Conservation (phyloP, 1,140 invertebrate species). For the Polypedilum vanderplanki region DNA sequence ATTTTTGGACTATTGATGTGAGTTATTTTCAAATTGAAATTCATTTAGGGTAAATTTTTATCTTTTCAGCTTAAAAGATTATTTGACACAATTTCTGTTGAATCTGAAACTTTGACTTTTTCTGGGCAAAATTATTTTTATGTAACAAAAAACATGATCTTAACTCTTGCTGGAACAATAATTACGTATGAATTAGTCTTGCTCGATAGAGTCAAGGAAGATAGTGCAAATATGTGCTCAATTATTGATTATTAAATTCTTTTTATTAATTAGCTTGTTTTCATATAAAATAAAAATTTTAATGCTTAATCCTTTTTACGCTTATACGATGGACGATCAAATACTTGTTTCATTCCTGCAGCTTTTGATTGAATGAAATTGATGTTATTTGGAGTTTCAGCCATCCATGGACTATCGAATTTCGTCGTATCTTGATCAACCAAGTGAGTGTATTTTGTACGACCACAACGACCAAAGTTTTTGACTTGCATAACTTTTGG, state of each 20-base stretch:
- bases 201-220: background rate
- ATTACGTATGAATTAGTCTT: background rate
- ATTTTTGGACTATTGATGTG: background rate
- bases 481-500: constrained; percentile 99
- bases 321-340: constrained; percentile 79
- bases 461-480: constrained; percentile 96
- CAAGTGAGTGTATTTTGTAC: constrained; percentile 98
- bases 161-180: background rate
- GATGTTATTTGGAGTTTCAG: constrained; percentile 72
- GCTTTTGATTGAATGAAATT: constrained; percentile 86
- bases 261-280: background rate
- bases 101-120: background rate
- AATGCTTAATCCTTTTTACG: constrained; percentile 46
- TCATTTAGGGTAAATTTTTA: background rate
- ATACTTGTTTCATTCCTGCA: constrained; percentile 92
- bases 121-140: constrained; percentile 7
- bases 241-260: background rate
- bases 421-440: constrained; percentile 99
- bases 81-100: background rate
- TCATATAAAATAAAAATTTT: background rate
- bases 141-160: background rate
- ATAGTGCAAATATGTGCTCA: background rate
- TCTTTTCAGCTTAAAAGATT: background rate
- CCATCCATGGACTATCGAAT: constrained; percentile 95
- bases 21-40: background rate